Percentiles rank a stretch among this genome's conserved stretches.
phyloP scores from a whole-genome alignment of 2,888 invertebrate species.

The Oxyteleia sp. region DNA sequence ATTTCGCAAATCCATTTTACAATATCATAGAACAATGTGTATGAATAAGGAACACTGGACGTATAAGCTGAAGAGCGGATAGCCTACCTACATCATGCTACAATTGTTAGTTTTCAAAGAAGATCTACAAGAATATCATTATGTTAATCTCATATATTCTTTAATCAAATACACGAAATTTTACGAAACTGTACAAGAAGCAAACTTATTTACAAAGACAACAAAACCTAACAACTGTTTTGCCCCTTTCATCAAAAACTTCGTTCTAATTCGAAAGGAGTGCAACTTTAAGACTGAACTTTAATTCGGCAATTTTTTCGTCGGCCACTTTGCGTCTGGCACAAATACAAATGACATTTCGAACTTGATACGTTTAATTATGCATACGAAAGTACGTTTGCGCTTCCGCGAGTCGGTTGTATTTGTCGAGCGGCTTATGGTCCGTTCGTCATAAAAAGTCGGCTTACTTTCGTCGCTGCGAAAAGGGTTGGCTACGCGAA shows the following conservation, averaged over 20 bases:
- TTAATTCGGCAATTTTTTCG: neutral
- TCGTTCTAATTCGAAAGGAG: neutral
- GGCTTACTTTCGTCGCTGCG: slow-evolving; percentile 67
- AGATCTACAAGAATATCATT: too few species aligned
- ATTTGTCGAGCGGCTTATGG: slow-evolving; percentile 57
- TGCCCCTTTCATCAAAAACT: neutral
- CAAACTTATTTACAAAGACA: too few species aligned
- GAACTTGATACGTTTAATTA: slow-evolving; percentile 57
- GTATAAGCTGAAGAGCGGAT: too few species aligned
- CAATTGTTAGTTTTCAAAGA: too few species aligned
- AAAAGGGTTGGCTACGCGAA: slow-evolving; percentile 65
- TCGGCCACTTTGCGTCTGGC: neutral
- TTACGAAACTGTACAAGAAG: too few species aligned
- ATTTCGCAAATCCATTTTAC: too few species aligned
- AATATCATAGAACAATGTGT: too few species aligned
- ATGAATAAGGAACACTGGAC: too few species aligned
- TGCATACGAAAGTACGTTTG: slow-evolving; percentile 57
- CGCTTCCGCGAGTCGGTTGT: slow-evolving; percentile 21
- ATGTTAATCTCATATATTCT: too few species aligned
- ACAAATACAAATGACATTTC: slow-evolving; percentile 41
- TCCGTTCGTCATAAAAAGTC: slow-evolving; percentile 56
- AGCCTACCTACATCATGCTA: too few species aligned
- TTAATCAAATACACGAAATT: too few species aligned
- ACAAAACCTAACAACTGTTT: neutral
- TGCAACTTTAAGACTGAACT: neutral